phyloP scores from a whole-genome alignment of 1,140 invertebrate species.

The Bombus soroeensis region DNA sequence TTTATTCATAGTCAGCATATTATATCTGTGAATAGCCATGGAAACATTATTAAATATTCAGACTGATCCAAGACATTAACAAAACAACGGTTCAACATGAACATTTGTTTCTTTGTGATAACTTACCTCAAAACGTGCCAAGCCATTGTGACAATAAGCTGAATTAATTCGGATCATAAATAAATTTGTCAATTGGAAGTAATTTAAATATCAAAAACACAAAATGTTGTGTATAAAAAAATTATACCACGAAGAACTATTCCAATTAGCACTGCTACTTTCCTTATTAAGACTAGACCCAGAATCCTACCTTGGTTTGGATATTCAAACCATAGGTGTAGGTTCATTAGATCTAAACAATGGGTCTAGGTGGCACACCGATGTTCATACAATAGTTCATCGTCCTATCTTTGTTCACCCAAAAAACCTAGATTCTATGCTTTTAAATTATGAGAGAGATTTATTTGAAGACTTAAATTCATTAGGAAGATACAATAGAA shows the following conservation, averaged over 20 bases:
- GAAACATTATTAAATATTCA: background rate
- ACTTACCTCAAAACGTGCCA: slow-evolving; percentile 38
- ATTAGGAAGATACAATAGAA: slow-evolving; percentile 84
- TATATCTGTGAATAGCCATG: background rate
- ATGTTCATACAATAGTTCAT: slow-evolving; percentile 83
- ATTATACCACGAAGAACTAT: slow-evolving; percentile 89
- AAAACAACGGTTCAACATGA: slow-evolving; percentile 27
- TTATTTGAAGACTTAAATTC: slow-evolving; percentile 91
- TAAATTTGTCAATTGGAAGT: slow-evolving; percentile 1
- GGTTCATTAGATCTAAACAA: slow-evolving; percentile 86
- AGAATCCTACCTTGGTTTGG: slow-evolving; percentile 86
- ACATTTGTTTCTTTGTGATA: slow-evolving; percentile 20
- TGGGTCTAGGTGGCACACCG: slow-evolving; percentile 86
- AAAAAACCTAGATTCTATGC: slow-evolving; percentile 89
- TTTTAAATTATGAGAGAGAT: slow-evolving; percentile 88
- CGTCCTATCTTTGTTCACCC: slow-evolving; percentile 87
- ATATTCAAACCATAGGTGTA: slow-evolving; percentile 82
- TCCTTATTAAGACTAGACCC: slow-evolving; percentile 90
- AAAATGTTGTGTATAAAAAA: slow-evolving; percentile 90
- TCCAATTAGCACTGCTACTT: slow-evolving; percentile 90
- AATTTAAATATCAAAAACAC: slow-evolving; percentile 3
- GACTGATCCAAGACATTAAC: background rate
- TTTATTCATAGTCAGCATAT: background rate
- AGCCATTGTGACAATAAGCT: slow-evolving; percentile 64
- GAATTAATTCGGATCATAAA: background rate